Percentiles rank a stretch among this genome's conserved stretches.
Conservation (phyloP, 2,888 invertebrate species). For the Nephrotoma appendiculata region DNA sequence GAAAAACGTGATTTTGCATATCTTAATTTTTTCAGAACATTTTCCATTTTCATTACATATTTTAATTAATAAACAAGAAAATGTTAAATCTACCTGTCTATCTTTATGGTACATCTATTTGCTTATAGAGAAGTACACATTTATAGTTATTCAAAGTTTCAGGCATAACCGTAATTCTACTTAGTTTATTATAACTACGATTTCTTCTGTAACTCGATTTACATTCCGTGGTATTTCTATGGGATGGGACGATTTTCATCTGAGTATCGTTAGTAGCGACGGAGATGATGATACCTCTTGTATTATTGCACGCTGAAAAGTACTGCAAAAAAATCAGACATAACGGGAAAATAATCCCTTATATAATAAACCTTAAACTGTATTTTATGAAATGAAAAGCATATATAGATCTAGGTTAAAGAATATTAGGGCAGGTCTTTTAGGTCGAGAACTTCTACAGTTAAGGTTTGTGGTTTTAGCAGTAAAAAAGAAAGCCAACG, state of each 20-base stretch:
- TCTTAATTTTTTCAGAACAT: not conserved
- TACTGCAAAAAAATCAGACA: not conserved
- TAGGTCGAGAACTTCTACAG: not conserved
- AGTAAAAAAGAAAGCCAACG: no score
- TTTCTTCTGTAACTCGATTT: not conserved
- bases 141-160: not conserved
- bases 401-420: not conserved
- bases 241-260: not conserved
- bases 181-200: not conserved
- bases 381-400: not conserved
- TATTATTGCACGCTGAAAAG: not conserved
- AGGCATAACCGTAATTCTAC: not conserved
- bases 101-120: not conserved
- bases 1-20: not conserved
- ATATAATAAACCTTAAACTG: not conserved
- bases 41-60: not conserved
- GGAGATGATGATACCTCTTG: not conserved
- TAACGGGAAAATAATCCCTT: not conserved
- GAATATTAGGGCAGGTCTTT: not conserved
- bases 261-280: not conserved
- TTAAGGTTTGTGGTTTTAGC: not conserved
- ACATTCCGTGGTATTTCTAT: not conserved
- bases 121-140: not conserved
- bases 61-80: not conserved
- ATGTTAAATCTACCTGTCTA: not conserved